A percentile compares a stretch with the other conserved stretches of the same genome.
Conservation (phyloP, 2,797 vertebrate genomes). For the Helarctos malayanus region DNA sequence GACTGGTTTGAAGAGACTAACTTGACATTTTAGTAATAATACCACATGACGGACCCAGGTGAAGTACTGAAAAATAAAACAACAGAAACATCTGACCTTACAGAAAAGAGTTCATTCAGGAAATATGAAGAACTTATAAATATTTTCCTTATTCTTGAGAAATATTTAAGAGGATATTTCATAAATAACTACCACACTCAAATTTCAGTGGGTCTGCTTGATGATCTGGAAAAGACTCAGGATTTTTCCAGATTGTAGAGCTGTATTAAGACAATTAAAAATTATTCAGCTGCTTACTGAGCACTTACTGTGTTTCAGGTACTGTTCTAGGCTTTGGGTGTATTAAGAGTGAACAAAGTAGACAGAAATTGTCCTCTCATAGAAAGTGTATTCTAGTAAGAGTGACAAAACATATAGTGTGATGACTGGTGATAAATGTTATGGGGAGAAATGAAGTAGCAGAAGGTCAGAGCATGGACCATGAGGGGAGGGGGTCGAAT, state of each 20-base stretch:
- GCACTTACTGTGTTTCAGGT: neutral
- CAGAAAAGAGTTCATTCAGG: neutral
- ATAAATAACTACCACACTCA: neutral
- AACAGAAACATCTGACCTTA: neutral
- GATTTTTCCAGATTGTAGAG: neutral
- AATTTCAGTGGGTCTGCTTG: neutral
- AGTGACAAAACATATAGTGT: neutral
- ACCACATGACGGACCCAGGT: neutral
- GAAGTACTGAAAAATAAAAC: neutral
- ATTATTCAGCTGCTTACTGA: neutral
- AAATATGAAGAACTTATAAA: neutral
- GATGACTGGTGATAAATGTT: neutral
- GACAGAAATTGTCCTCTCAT: neutral
- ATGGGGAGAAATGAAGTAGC: neutral
- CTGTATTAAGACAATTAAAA: neutral
- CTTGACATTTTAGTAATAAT: neutral
- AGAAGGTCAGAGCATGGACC: neutral
- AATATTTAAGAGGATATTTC: neutral
- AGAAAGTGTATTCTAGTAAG: neutral
- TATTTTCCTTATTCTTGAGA: neutral
- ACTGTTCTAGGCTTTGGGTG: neutral
- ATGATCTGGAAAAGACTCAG: slow-evolving; percentile 16
- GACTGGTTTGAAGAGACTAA: neutral
- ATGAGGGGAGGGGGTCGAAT: neutral
- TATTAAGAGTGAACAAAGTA: neutral